Conservation (phyloP, 2,888 invertebrate genomes). For the Himalopsyche kuldschensis region DNA sequence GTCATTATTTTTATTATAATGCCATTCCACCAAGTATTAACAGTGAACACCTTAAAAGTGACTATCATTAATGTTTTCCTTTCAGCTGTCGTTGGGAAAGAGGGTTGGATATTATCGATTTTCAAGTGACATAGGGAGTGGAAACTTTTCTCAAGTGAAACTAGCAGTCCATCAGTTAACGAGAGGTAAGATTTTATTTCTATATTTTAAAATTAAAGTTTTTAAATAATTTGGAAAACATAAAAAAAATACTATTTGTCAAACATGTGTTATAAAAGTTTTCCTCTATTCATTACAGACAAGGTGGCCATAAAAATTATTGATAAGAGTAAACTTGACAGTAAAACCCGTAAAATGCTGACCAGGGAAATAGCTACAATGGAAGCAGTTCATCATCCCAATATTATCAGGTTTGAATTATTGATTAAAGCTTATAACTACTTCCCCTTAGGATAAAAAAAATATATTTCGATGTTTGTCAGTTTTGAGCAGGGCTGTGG, state of each 20-base stretch:
- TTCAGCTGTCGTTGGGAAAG: conserved; percentile 67
- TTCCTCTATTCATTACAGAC: conserved; percentile 53
- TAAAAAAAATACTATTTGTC: not conserved
- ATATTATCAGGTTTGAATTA: conserved; percentile 65
- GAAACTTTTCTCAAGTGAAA: conserved; percentile 80
- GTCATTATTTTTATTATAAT: too few species aligned
- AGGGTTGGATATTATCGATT: conserved; percentile 75
- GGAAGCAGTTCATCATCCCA: conserved; percentile 72
- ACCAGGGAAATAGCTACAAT: conserved; percentile 69
- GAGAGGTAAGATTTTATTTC: conserved; percentile 55
- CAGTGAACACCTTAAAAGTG: too few species aligned
- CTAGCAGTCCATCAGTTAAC: conserved; percentile 74
- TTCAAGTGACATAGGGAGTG: conserved; percentile 73
- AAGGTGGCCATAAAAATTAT: conserved; percentile 76
- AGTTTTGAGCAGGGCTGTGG: too few species aligned
- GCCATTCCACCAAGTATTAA: too few species aligned
- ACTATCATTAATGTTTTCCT: conserved; percentile 10
- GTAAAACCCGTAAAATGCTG: conserved; percentile 69
- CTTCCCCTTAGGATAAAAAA: too few species aligned
- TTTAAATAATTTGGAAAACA: not conserved
- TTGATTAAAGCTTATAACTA: not conserved
- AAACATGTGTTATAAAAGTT: too few species aligned
- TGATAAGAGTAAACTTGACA: conserved; percentile 71
- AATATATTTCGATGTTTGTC: too few species aligned
- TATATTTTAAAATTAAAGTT: too few species aligned